Conservation (phyloP, 2,113 vertebrate genomes). For the Pleuronectes platessa region DNA sequence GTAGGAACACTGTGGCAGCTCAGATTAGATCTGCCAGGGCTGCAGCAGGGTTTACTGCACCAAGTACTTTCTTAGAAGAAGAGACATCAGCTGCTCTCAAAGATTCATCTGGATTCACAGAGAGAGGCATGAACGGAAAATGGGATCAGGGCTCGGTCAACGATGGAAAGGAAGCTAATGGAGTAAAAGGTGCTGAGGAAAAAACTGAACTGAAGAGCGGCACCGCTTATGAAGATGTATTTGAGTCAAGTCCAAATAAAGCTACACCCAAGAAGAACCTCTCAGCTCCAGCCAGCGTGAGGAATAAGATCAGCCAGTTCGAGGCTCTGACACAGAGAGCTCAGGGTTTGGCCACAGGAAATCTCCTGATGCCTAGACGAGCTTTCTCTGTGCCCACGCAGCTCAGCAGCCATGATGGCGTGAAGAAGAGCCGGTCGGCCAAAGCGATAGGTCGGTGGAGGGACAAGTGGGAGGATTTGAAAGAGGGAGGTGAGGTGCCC, state of each 20-base stretch:
- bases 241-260: constrained; percentile 42
- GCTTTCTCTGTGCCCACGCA: constrained; percentile 69
- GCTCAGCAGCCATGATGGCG: constrained; percentile 23
- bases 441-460: constrained; percentile 33
- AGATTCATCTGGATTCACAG: constrained; percentile 2
- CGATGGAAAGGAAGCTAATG: constrained; percentile 6
- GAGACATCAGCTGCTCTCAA: not conserved
- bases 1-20: constrained; percentile 48
- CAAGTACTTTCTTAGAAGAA: constrained; percentile 11
- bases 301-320: constrained; percentile 82
- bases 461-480: constrained; percentile 32
- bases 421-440: constrained; percentile 69
- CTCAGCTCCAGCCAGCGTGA: constrained; percentile 64
- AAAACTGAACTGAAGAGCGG: not conserved
- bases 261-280: constrained; percentile 32
- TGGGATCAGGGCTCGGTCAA: not conserved
- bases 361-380: constrained; percentile 45
- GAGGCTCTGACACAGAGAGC: constrained; percentile 76
- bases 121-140: not conserved
- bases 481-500: not conserved
- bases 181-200: not conserved
- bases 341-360: not conserved
- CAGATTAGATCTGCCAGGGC: constrained; percentile 48
- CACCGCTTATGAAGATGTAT: constrained; percentile 42
- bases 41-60: not conserved